These are phyloP conservation scores for Hymenopus coronatus DNA, from an alignment of 2,888 invertebrate genomes.

Conservation along the genomic window DNA sequence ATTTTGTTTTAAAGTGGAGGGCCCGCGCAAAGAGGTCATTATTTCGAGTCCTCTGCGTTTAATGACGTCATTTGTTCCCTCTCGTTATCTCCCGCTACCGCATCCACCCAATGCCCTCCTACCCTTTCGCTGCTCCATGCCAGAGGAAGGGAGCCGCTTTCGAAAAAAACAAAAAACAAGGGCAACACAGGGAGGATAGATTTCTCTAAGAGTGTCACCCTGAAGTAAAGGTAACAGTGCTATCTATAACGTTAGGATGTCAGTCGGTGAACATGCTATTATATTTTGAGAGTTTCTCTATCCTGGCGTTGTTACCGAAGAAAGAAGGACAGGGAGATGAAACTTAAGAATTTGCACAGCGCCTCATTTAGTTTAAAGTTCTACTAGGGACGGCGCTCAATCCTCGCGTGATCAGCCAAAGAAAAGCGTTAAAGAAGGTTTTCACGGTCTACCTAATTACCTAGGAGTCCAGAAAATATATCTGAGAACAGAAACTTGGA, in stretches of 20 bases:
- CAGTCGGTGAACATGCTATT: background rate
- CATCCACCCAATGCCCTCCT: background rate
- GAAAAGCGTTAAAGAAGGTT: too few species aligned
- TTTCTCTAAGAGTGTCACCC: background rate
- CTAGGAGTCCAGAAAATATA: too few species aligned
- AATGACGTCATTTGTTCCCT: conserved; percentile 33
- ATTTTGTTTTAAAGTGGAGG: conserved; percentile 21
- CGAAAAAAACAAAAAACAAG: background rate
- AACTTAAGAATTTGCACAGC: background rate
- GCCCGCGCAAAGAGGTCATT: conserved; percentile 30
- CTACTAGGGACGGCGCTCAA: background rate
- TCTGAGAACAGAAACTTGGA: too few species aligned
- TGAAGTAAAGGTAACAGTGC: background rate
- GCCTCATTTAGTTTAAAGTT: background rate
- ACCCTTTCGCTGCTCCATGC: background rate
- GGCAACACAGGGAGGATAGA: background rate
- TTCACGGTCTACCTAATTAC: too few species aligned
- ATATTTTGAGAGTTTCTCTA: background rate
- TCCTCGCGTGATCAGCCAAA: too few species aligned
- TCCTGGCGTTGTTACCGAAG: background rate
- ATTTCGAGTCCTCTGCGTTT: conserved; percentile 32
- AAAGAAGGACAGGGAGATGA: background rate
- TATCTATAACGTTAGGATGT: conserved; percentile 4
- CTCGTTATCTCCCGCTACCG: conserved; percentile 25
- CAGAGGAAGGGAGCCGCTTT: background rate